Percentiles rank a stretch among this genome's conserved stretches.
Conservation (phyloP, 2,797 vertebrate genomes). For the Rhinophrynus dorsalis region DNA sequence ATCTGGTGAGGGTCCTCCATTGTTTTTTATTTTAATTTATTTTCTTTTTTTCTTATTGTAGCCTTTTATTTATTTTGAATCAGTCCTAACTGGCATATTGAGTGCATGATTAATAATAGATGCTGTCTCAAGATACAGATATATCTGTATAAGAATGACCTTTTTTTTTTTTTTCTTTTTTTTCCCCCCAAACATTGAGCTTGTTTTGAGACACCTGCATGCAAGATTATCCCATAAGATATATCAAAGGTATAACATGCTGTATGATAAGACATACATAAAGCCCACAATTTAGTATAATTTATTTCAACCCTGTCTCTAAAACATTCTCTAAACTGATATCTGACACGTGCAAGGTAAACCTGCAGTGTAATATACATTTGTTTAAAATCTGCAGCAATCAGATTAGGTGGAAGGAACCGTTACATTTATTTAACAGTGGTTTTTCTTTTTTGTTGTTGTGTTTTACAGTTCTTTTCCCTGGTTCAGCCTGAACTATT, state of each 20-base stretch:
- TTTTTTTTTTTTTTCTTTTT: constrained; percentile 60
- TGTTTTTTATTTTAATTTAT: constrained; percentile 75
- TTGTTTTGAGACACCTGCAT: constrained; percentile 78
- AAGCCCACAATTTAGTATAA: constrained; percentile 72
- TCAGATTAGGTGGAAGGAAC: constrained; percentile 89
- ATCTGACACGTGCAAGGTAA: constrained; percentile 74
- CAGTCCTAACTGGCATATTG: constrained; percentile 69
- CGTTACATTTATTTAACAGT: constrained; percentile 98
- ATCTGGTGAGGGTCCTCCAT: constrained; percentile 84
- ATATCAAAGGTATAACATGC: constrained; percentile 74
- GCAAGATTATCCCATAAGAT: constrained; percentile 74
- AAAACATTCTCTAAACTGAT: constrained; percentile 66
- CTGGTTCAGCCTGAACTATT: constrained; percentile 99
- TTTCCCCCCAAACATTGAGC: constrained; percentile 42
- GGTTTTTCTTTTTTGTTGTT: constrained; percentile 99
- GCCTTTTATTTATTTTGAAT: constrained; percentile 67
- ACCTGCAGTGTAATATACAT: constrained; percentile 78
- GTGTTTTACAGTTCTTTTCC: constrained; percentile 99
- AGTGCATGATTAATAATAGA: constrained; percentile 79
- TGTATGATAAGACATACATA: constrained; percentile 54
- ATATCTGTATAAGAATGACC: constrained; percentile 64
- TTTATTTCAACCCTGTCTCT: constrained; percentile 59
- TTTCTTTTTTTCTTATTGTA: constrained; percentile 50
- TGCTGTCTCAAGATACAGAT: constrained; percentile 68
- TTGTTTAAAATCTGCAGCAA: constrained; percentile 85